These are phyloP conservation scores for Rhyzopertha dominica DNA, from an alignment of 1,140 invertebrate genomes.

Conservation along the genomic window DNA sequence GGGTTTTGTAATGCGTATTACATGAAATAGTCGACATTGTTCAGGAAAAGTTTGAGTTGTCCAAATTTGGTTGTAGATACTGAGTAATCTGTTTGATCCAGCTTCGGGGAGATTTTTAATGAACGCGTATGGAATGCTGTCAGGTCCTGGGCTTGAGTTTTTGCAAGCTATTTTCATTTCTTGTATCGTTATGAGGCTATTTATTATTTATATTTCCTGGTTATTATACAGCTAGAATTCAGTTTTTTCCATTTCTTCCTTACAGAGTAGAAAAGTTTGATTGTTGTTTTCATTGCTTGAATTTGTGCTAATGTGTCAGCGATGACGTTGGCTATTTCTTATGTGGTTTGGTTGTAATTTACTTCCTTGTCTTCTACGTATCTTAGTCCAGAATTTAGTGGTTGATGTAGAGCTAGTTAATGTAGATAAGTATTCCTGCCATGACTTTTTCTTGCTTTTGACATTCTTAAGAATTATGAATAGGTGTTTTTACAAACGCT, in stretches of 20 bases:
- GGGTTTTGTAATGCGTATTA: constrained; percentile 18
- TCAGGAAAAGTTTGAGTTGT: constrained; percentile 8
- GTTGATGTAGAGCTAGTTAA: too few species aligned
- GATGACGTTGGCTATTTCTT: too few species aligned
- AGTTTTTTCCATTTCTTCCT: neutral
- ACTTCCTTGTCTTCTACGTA: too few species aligned
- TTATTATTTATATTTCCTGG: neutral
- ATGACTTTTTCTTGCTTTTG: too few species aligned
- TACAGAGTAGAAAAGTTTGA: neutral
- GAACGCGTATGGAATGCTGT: constrained; percentile 12
- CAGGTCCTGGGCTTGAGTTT: constrained; percentile 14
- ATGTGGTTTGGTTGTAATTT: too few species aligned
- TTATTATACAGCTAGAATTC: constrained; percentile 3
- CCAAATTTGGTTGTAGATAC: constrained; percentile 12
- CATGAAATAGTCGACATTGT: constrained; percentile 6
- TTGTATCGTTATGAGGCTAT: constrained; percentile 1
- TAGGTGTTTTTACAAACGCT: too few species aligned
- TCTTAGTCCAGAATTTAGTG: too few species aligned
- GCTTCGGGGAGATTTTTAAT: constrained; percentile 3
- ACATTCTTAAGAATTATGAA: too few species aligned
- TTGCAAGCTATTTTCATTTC: constrained; percentile 5
- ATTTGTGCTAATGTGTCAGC: too few species aligned
- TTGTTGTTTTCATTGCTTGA: constrained; percentile 7
- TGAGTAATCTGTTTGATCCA: constrained; percentile 9
- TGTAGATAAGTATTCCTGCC: too few species aligned